Conservation (phyloP, 2,888 invertebrate species). For the Hypomecis punctinalis region DNA sequence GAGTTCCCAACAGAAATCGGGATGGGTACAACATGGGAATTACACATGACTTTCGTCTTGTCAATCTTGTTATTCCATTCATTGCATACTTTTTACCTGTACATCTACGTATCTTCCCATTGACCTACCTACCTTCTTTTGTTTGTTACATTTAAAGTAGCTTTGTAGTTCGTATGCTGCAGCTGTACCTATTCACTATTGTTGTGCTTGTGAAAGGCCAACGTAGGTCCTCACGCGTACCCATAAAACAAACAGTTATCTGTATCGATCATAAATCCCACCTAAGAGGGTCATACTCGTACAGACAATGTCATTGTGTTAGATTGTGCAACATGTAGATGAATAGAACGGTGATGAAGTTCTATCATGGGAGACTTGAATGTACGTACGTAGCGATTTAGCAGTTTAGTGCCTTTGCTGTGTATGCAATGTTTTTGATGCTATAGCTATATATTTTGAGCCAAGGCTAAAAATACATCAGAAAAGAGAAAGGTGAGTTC, state of each 20-base stretch:
- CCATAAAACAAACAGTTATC: conserved; percentile 34
- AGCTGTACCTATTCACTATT: conserved; percentile 4
- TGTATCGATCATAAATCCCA: conserved; percentile 36
- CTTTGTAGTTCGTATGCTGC: no score
- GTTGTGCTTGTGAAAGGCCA: conserved; percentile 19
- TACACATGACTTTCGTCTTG: no score
- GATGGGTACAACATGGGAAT: no score
- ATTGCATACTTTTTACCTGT: neutral
- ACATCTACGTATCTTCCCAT: neutral
- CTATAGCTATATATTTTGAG: no score
- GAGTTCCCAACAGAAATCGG: no score
- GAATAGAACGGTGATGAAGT: conserved; percentile 6
- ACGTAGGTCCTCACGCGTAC: conserved; percentile 19
- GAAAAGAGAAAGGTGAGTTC: no score
- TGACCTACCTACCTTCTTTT: no score
- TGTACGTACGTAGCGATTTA: no score
- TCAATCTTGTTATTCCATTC: neutral
- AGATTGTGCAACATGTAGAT: conserved; percentile 56
- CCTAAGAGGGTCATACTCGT: conserved; percentile 40
- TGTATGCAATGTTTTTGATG: no score
- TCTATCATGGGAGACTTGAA: conserved; percentile 8
- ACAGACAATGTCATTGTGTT: conserved; percentile 62
- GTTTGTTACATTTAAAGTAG: no score
- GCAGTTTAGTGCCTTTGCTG: no score
- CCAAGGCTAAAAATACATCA: no score